phyloP scores from a whole-genome alignment of 2,113 vertebrate genomes.

The Hippocampus comes region DNA sequence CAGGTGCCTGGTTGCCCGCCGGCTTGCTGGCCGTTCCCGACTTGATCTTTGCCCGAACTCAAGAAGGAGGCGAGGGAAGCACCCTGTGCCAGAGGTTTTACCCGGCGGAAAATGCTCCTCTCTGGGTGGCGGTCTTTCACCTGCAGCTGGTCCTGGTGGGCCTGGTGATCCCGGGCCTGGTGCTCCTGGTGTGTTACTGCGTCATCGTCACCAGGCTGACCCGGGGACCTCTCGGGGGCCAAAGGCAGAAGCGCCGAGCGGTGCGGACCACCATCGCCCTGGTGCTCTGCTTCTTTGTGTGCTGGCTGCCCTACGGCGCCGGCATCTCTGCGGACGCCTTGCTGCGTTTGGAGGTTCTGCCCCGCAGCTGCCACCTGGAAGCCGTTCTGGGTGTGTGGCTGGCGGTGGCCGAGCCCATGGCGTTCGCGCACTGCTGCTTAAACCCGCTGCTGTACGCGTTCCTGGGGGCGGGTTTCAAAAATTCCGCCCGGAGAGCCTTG shows the following conservation, averaged over 20 bases:
- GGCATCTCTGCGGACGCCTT: slow-evolving; percentile 88
- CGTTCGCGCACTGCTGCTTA: slow-evolving; percentile 95
- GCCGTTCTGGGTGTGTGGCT: slow-evolving; percentile 82
- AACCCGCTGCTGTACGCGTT: slow-evolving; percentile 98
- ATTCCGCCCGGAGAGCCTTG: slow-evolving; percentile 87
- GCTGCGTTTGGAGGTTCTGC: slow-evolving; percentile 81
- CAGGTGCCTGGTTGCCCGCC: slow-evolving; percentile 78
- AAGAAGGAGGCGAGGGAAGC: slow-evolving; percentile 60
- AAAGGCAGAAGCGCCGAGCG: slow-evolving; percentile 92
- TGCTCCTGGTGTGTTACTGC: slow-evolving; percentile 93
- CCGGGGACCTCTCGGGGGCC: slow-evolving; percentile 86
- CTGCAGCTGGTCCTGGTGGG: slow-evolving; percentile 92
- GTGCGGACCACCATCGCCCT: slow-evolving; percentile 92
- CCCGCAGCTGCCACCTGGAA: slow-evolving; percentile 80
- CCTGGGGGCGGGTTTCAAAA: slow-evolving; percentile 96
- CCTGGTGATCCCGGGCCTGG: slow-evolving; percentile 86
- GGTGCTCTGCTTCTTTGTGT: slow-evolving; percentile 92
- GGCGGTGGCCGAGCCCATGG: slow-evolving; percentile 87
- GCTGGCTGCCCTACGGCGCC: slow-evolving; percentile 92
- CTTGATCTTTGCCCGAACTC: slow-evolving; percentile 82
- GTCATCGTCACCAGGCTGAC: slow-evolving; percentile 92
- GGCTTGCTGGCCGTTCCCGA: slow-evolving; percentile 87
- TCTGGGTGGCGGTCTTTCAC: slow-evolving; percentile 85
- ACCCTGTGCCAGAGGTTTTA: slow-evolving; percentile 86
- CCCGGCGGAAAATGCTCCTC: slow-evolving; percentile 60